Conservation (phyloP, 2,797 vertebrate genomes). For the Crotalus adamanteus region DNA sequence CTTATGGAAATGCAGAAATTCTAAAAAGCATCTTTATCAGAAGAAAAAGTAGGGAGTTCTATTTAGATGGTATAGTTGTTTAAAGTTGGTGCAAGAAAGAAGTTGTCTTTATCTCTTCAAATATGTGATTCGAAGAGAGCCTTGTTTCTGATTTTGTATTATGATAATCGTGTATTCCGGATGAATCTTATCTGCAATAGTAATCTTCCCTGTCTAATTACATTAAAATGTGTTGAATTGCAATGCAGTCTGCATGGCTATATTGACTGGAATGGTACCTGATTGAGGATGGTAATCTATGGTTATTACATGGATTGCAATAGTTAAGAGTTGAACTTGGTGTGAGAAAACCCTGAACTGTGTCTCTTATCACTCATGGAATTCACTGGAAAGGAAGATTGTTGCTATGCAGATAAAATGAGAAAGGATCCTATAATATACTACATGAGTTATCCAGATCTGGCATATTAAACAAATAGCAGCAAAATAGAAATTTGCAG, state of each 20-base stretch:
- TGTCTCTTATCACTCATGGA: background rate
- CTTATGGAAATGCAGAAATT: background rate
- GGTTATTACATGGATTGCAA: background rate
- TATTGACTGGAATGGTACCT: background rate
- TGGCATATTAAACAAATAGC: background rate
- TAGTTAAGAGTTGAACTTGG: background rate
- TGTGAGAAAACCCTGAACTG: background rate
- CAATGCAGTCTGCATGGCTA: background rate
- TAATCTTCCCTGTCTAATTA: background rate
- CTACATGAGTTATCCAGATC: background rate
- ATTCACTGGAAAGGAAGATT: background rate
- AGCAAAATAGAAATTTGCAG: background rate
- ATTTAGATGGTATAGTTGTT: background rate
- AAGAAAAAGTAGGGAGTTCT: background rate
- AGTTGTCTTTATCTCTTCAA: background rate
- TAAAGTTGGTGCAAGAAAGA: background rate
- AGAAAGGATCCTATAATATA: background rate
- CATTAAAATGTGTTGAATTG: background rate
- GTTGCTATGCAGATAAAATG: background rate
- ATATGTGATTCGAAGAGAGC: background rate
- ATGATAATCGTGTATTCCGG: background rate
- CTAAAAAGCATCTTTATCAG: background rate
- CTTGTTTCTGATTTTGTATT: background rate
- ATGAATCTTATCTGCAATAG: background rate
- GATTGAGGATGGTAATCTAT: background rate